phyloP scores from a whole-genome alignment of 2,113 vertebrate genomes.

The Caranx melampygus region DNA sequence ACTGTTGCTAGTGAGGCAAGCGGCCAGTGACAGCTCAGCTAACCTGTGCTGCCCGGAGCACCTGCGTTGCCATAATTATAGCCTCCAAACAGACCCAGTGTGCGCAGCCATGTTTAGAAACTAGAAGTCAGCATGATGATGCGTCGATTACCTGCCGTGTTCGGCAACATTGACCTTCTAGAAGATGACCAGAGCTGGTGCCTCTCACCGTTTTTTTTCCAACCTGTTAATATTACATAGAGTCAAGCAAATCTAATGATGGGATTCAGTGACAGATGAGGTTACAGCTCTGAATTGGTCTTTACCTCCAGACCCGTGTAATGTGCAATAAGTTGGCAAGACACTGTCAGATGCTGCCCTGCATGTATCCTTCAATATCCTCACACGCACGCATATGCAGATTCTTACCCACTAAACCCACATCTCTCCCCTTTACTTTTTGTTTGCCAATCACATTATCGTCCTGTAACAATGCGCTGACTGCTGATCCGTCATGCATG shows the following conservation, averaged over 20 bases:
- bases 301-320: constrained; percentile 22
- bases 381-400: neutral
- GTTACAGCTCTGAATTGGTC: constrained; percentile 5
- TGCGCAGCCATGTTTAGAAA: constrained; percentile 16
- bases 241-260: neutral
- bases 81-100: constrained; percentile 31
- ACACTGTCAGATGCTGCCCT: neutral
- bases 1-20: constrained; percentile 58
- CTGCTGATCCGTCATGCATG: constrained; percentile 63
- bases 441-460: constrained; percentile 67
- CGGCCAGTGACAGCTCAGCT: constrained; percentile 50
- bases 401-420: constrained; percentile 8
- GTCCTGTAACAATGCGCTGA: constrained; percentile 43
- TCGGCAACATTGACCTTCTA: neutral
- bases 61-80: constrained; percentile 67
- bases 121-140: neutral
- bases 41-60: constrained; percentile 61
- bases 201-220: neutral
- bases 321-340: constrained; percentile 16
- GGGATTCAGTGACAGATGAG: neutral
- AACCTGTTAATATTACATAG: neutral
- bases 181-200: neutral
- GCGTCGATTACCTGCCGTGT: neutral
- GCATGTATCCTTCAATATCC: neutral
- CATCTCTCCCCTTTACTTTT: constrained; percentile 25